Conservation (phyloP, 2,113 vertebrate species). For the Gallinago media region DNA sequence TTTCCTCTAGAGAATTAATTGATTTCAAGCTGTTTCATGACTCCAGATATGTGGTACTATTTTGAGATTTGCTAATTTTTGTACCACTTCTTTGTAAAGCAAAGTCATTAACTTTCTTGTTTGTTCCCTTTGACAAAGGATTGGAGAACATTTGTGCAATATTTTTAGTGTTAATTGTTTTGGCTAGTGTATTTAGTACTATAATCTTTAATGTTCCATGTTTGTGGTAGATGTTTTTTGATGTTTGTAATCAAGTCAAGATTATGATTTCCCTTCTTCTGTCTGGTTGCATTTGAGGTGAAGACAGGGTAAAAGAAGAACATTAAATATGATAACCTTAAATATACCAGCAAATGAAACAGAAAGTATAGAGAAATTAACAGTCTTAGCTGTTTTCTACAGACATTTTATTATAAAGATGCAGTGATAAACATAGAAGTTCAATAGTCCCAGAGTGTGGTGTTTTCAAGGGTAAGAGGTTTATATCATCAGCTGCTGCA, state of each 20-base stretch:
- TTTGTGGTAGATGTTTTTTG: neutral
- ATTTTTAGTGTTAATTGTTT: neutral
- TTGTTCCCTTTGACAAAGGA: neutral
- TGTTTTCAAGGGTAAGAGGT: neutral
- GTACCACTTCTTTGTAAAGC: neutral
- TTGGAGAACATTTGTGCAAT: fast-evolving
- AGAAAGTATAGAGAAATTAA: neutral
- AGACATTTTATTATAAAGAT: neutral
- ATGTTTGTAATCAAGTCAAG: neutral
- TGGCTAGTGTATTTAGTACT: neutral
- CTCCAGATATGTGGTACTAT: neutral
- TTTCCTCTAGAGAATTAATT: neutral
- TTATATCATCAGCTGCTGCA: neutral
- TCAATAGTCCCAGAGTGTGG: neutral
- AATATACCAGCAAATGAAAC: neutral
- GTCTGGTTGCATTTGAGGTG: neutral
- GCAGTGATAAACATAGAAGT: neutral
- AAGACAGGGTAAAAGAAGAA: neutral
- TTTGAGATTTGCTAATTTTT: neutral
- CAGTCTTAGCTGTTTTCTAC: neutral
- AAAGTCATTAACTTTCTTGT: neutral
- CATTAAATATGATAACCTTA: neutral
- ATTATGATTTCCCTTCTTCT: neutral
- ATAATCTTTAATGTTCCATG: neutral
- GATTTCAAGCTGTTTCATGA: neutral